Evolutionary conservation across 2,888 invertebrate species (phyloP), one percentile per base, ranked within the genome.

Genomic region (Xylota segnis): DNA sequence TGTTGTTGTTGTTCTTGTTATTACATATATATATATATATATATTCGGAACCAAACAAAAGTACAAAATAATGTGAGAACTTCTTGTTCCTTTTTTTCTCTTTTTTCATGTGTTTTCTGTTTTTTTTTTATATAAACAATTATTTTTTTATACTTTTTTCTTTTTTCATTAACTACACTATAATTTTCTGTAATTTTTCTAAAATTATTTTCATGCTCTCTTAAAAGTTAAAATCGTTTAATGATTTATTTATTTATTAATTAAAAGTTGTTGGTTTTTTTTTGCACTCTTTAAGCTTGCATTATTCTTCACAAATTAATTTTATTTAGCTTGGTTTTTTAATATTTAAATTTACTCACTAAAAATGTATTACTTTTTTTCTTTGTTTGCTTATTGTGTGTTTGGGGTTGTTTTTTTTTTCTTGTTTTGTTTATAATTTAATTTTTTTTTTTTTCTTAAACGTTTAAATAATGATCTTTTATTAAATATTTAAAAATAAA

Each of bases 391-490:
- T 88, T 78, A 88, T 79, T 81, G 87, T 88, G 81, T 83, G 87
- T 88, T 87, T 72, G 88, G 90, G 90, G 88, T 89, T 90, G 89
- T 89, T 89, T 88, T 88, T 89, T n/a, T 84, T 87, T 88, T 87
- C 88, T 89, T 89, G 91, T 90, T 89, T 90, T 88, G 88, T 91
- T 90, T 91, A 91, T 91, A 91, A 91, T 91, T 91, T 91, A 91
- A 90, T 90, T 91, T 82, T 81, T 66, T 82, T 81, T 66, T 68
- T 74, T 70, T 50, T 76, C 91, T 91, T 91, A 91, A 91, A 91
- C 89, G 89, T 91, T 91, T 91, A 91, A 91, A 91, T 91, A 91
- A 91, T 91, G 91, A 91, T 91, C 90, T 90, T 88, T 89, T 91
- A 91, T 91, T 91, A 91, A 91, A 91, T 89, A 89, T 89, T 91